These are phyloP conservation scores for Gymnoscelis rufifasciata DNA, from an alignment of 2,888 invertebrate species.

Conservation along the genomic window DNA sequence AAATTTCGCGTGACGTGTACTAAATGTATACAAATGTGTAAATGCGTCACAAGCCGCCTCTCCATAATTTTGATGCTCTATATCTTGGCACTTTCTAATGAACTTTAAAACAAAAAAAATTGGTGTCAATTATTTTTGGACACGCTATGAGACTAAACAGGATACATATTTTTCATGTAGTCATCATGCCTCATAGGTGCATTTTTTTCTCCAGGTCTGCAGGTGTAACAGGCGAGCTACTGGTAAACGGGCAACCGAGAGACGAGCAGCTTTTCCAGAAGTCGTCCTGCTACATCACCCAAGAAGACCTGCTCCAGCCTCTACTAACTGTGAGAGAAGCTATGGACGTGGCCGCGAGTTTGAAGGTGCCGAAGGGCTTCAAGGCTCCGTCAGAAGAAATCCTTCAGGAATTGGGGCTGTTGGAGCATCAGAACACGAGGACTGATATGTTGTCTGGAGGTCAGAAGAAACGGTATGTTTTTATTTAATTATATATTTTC, in stretches of 20 bases:
- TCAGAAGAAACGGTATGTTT: conserved; percentile 82
- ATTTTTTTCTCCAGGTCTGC: conserved; percentile 74
- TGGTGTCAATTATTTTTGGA: too few species aligned
- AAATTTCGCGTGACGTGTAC: too few species aligned
- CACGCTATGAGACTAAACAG: too few species aligned
- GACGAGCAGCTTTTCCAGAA: conserved; percentile 83
- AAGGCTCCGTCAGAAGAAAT: conserved; percentile 75
- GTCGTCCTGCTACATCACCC: conserved; percentile 90
- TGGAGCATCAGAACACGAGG: conserved; percentile 81
- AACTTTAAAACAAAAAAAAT: not conserved
- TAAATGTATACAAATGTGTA: too few species aligned
- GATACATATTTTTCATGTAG: too few species aligned
- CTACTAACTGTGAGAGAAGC: conserved; percentile 86
- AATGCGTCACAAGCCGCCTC: too few species aligned
- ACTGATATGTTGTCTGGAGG: conserved; percentile 85
- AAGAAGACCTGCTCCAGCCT: conserved; percentile 86
- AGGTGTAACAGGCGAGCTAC: conserved; percentile 83
- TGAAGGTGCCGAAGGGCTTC: conserved; percentile 81
- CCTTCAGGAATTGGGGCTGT: conserved; percentile 81
- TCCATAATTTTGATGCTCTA: too few species aligned
- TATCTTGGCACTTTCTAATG: too few species aligned
- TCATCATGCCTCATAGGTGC: too few species aligned
- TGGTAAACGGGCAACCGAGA: conserved; percentile 82
- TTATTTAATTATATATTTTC: too few species aligned
- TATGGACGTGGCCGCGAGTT: conserved; percentile 87